Evolutionary conservation across 2,113 vertebrate species (phyloP).

Genomic region (Aphelocoma coerulescens): DNA sequence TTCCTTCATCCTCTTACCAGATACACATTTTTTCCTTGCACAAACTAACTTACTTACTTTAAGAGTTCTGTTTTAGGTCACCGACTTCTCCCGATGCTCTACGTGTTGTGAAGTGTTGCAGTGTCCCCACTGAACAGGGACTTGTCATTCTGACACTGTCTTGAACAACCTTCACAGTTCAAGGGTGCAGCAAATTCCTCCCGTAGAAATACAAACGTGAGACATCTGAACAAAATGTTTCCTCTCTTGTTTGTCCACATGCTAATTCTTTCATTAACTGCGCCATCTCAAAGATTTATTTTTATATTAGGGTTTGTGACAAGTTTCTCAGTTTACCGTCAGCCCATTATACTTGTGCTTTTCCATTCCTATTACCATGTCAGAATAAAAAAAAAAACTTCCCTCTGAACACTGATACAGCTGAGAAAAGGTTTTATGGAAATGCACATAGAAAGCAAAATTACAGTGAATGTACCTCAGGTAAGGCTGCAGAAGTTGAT

Average conservation of each 20-base stretch:
- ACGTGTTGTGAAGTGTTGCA: accelerated
- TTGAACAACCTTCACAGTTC: background rate
- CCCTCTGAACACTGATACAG: accelerated
- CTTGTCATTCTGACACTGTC: background rate
- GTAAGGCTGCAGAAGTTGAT: background rate
- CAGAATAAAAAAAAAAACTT: background rate
- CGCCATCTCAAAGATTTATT: background rate
- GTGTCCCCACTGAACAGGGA: background rate
- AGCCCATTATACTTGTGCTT: background rate
- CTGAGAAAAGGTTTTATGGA: accelerated
- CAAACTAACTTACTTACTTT: background rate
- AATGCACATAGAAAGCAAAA: accelerated
- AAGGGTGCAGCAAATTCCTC: background rate
- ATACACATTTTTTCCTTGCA: background rate
- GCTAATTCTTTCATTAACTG: too few relatives aligned
- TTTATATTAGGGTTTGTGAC: background rate
- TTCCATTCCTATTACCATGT: background rate
- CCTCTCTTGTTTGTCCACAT: too few relatives aligned
- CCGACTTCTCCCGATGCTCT: background rate
- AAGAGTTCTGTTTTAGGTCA: background rate
- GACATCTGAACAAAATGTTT: background rate
- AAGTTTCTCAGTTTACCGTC: background rate
- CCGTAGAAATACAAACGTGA: background rate
- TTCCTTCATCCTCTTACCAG: background rate
- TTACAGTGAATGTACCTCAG: accelerated